These are phyloP conservation scores for Rhinogobius similis DNA, from an alignment of 2,113 vertebrate species.

Conservation along the genomic window DNA sequence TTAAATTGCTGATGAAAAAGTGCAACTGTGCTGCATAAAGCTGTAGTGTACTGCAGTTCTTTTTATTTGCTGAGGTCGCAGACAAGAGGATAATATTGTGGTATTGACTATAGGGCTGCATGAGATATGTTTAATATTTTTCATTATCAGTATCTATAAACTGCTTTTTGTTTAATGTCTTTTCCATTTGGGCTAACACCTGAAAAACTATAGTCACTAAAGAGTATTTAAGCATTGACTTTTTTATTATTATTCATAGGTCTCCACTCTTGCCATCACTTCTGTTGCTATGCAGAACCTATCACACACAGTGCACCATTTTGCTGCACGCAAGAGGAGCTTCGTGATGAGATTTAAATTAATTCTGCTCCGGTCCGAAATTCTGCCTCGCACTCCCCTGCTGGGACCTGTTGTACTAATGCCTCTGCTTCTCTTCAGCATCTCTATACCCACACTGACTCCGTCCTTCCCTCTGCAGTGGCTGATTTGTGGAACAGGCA, in stretches of 20 bases:
- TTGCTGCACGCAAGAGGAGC: conserved; percentile 63
- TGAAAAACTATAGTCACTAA: too few relatives aligned
- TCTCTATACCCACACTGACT: conserved; percentile 43
- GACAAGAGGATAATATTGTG: neutral
- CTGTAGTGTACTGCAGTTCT: neutral
- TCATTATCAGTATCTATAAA: too few relatives aligned
- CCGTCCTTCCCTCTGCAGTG: conserved; percentile 41
- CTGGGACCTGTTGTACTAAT: conserved; percentile 65
- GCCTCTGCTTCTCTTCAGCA: conserved; percentile 57
- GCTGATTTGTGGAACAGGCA: conserved; percentile 49
- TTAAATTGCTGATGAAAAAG: conserved; percentile 3
- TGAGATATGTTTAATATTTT: neutral
- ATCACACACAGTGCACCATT: conserved; percentile 57
- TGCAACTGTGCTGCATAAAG: conserved; percentile 2
- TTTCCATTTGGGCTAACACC: too few relatives aligned
- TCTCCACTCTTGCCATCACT: conserved; percentile 17
- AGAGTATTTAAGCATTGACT: neutral
- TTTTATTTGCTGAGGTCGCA: conserved; percentile 5
- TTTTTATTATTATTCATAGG: conserved; percentile 5
- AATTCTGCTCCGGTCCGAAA: conserved; percentile 77
- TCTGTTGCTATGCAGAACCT: conserved; percentile 73
- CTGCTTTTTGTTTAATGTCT: too few relatives aligned
- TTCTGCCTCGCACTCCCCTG: conserved; percentile 59
- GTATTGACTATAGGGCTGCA: neutral
- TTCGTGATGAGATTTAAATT: conserved; percentile 82